phyloP scores from a whole-genome alignment of 2,888 invertebrate genomes.

The Monoplex corrugatus region DNA sequence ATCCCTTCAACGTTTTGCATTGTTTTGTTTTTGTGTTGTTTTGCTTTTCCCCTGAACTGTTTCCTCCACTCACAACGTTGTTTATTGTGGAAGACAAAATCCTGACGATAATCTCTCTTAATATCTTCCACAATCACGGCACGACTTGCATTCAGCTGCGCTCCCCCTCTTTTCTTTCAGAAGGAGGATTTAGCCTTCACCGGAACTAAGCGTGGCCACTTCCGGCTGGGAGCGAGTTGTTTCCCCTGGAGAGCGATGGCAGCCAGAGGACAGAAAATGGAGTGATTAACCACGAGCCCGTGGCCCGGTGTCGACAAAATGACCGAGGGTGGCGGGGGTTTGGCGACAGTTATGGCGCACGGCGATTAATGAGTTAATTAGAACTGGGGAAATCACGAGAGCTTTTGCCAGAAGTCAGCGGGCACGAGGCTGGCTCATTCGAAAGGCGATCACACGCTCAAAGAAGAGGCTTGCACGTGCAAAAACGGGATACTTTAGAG shows the following conservation, averaged over 20 bases:
- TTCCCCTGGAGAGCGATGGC: conserved; percentile 40
- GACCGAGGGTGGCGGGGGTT: not conserved
- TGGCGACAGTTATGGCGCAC: conserved; percentile 26
- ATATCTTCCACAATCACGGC: not conserved
- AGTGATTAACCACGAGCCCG: conserved; percentile 33
- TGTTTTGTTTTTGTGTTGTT: too few species aligned
- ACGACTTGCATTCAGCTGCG: not conserved
- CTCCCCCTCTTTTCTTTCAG: not conserved
- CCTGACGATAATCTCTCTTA: conserved; percentile 27
- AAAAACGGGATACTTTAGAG: not conserved
- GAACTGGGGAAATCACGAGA: not conserved
- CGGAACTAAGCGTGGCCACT: conserved; percentile 36
- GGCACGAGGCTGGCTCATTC: conserved; percentile 16
- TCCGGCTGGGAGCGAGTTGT: conserved; percentile 43
- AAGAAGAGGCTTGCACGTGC: conserved; percentile 29
- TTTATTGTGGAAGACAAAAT: conserved; percentile 26
- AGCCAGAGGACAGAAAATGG: not conserved
- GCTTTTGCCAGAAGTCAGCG: conserved; percentile 11
- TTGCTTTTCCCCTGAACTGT: not conserved
- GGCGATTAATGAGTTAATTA: conserved; percentile 45
- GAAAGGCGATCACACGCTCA: conserved; percentile 39
- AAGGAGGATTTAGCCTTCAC: conserved; percentile 17
- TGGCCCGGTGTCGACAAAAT: conserved; percentile 29
- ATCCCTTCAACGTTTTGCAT: too few species aligned
- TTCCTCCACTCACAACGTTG: not conserved